Conservation (phyloP, 2,113 vertebrate species). For the Leptobrachium ailaonicum region DNA sequence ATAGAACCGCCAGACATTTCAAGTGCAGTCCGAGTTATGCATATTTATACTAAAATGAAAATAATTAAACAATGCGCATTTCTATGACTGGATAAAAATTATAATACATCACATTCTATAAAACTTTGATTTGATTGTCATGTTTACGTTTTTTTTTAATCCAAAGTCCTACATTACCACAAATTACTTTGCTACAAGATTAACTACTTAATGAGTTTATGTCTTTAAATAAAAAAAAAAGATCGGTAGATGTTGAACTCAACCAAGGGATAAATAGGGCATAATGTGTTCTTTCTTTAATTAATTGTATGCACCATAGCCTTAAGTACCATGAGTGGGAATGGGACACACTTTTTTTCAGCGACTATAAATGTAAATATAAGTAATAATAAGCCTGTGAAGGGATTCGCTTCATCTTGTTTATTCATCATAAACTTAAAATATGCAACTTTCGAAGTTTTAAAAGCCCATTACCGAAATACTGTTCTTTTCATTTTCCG, state of each 20-base stretch:
- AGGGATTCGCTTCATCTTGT: background rate
- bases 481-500: background rate
- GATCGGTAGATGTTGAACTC: constrained; percentile 11
- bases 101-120: no score
- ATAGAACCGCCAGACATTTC: no score
- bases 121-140: no score
- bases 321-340: constrained; percentile 1
- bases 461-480: constrained; percentile 25
- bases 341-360: constrained; percentile 10
- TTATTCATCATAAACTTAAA: constrained; percentile 26
- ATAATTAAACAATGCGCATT: no score
- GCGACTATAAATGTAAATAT: background rate
- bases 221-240: constrained; percentile 29
- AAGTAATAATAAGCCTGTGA: background rate
- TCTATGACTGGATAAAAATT: no score
- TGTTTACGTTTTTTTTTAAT: no score
- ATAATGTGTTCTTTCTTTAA: constrained; percentile 1
- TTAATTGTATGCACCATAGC: constrained; percentile 13
- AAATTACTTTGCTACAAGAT: constrained; percentile 9
- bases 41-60: no score
- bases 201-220: constrained; percentile 9
- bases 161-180: background rate
- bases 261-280: constrained; percentile 15
- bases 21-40: no score
- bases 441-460: constrained; percentile 20